Percentiles rank a stretch among this genome's conserved stretches.
Conservation (phyloP, 2,113 vertebrate species). For the Pseudolaguvia tuberculata region DNA sequence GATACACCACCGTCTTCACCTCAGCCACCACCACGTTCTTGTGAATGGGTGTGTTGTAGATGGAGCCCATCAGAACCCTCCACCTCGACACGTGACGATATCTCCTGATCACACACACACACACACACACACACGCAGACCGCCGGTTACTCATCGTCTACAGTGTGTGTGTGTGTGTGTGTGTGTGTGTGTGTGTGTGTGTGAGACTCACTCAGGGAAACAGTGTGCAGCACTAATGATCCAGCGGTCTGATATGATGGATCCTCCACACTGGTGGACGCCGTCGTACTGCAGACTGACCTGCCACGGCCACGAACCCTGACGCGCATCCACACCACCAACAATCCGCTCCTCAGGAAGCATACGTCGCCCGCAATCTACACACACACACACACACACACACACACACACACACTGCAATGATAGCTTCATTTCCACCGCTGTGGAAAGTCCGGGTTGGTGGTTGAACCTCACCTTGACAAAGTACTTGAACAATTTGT, state of each 20-base stretch:
- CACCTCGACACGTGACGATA: conserved; percentile 74
- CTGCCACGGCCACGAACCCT: conserved; percentile 87
- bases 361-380: conserved; percentile 82
- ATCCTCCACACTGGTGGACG: conserved; percentile 81
- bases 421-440: background rate
- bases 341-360: conserved; percentile 81
- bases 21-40: conserved; percentile 67
- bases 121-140: background rate
- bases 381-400: background rate
- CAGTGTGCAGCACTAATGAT: conserved; percentile 85
- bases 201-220: conserved; percentile 78
- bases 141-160: no score
- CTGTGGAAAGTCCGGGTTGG: background rate
- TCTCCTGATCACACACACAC: conserved; percentile 60
- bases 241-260: conserved; percentile 83
- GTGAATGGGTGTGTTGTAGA: conserved; percentile 72
- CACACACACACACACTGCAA: background rate
- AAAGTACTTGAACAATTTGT: conserved; percentile 67
- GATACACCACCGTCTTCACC: conserved; percentile 80
- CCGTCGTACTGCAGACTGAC: conserved; percentile 83
- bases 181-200: background rate
- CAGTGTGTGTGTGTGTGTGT: background rate
- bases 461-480: conserved; percentile 64
- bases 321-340: conserved; percentile 75
- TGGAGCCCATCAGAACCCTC: conserved; percentile 77